Evolutionary conservation across 2,113 vertebrate species (phyloP), one percentile per base, ranked within the genome.

Genomic region (Climacteris rufus): DNA sequence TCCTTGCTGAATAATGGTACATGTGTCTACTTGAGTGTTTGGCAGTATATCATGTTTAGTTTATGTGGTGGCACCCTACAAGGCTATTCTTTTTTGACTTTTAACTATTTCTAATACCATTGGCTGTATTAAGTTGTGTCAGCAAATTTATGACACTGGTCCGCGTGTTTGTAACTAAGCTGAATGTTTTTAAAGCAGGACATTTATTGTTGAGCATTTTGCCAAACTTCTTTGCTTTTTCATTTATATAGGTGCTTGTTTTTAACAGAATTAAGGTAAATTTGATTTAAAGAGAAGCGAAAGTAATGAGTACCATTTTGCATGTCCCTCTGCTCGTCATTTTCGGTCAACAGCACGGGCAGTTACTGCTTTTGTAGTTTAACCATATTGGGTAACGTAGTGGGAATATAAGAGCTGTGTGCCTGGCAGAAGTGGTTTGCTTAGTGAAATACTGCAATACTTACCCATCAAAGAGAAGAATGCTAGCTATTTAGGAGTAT

Each of bases 21-120:
- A 57, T 97, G 97, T 97, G 96, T 97, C 94, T 96, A 83, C 96
- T 97, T 97, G 96, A 97, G 87, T 63, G 83, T 77, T 95, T 98
- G 97, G 97, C 96, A 95, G 78, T 87, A 76, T 88, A 85, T 97
- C 81, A 53, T 97, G 68, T 92, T 95, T 93, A 94, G 91, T 95
- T 92, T 96, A 66, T 94, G 92, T 89, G 87, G 82, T 96, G 87
- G 92, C 96, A 96, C 91, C 95, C 92, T 93, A 59, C 94, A 91
- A 91, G 83, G 77, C 83, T 71, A 91, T 96, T 95, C 82, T 93
- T 89, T 91, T 91, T 94, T 61, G 79, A 40, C 72, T 89, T 90
- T 92, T 90, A 94, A 90, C 72, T 79, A n/a, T 92, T 93, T 93
- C 66, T 88, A 66, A 60, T 88, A 70, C 50, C 35, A 25, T 25